Evolutionary conservation across 2,888 invertebrate species (phyloP).

Genomic region (Nomada ferruginata): DNA sequence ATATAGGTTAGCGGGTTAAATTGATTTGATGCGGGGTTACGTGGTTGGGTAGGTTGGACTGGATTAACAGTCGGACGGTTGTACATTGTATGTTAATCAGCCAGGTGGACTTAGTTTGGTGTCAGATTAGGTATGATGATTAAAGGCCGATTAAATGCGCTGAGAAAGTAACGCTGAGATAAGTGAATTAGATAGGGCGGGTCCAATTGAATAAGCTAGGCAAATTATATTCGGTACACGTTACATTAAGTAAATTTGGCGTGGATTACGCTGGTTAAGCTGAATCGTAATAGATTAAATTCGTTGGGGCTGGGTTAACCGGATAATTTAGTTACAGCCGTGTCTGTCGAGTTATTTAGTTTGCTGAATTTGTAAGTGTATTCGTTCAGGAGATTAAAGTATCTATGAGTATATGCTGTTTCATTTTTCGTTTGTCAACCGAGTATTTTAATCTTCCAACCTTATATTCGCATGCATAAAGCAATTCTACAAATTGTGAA

Average conservation of each 20-base stretch:
- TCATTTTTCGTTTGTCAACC: too few species aligned
- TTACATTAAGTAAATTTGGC: neutral
- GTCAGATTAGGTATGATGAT: neutral
- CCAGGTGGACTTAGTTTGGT: neutral
- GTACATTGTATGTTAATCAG: constrained; percentile 9
- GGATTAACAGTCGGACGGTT: neutral
- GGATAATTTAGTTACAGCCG: neutral
- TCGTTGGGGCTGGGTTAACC: neutral
- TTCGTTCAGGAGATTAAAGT: too few species aligned
- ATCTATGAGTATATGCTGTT: too few species aligned
- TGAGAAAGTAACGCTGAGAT: neutral
- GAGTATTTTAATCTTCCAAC: too few species aligned
- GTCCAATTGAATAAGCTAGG: neutral
- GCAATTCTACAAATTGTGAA: too few species aligned
- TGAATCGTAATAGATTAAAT: neutral
- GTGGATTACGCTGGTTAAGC: neutral
- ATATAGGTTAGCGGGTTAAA: constrained; percentile 31
- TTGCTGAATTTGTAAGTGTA: too few species aligned
- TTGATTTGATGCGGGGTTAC: neutral
- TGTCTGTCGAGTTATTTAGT: too few species aligned
- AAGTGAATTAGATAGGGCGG: neutral
- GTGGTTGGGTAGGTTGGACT: constrained; percentile 2
- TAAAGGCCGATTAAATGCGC: neutral
- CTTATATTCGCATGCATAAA: too few species aligned
- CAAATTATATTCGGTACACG: neutral